phyloP scores from a whole-genome alignment of 2,888 invertebrate species.

The Pyrochroa serraticornis region DNA sequence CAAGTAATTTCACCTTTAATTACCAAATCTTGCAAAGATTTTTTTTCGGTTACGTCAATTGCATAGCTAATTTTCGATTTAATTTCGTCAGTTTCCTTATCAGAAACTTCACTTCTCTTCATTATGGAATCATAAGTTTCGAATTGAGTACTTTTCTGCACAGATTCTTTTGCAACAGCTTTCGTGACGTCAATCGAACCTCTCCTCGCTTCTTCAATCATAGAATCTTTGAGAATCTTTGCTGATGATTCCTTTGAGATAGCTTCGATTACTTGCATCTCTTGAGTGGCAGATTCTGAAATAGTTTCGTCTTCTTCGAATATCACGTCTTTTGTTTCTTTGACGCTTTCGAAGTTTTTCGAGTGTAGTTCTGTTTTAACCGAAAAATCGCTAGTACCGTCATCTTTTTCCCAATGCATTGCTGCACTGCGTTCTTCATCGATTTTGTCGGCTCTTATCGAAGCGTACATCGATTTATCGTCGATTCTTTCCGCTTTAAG shows the following conservation, averaged over 20 bases:
- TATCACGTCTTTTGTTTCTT: constrained; percentile 46
- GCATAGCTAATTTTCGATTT: constrained; percentile 15
- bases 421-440: constrained; percentile 46
- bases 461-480: constrained; percentile 52
- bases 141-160: constrained; percentile 29
- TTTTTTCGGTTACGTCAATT: constrained; percentile 12
- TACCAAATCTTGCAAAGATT: constrained; percentile 34
- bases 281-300: constrained; percentile 39
- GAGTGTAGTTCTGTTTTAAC: constrained; percentile 45
- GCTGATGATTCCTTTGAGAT: constrained; percentile 14
- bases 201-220: constrained; percentile 2
- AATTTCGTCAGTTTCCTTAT: not conserved
- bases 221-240: constrained; percentile 13
- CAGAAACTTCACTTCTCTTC: constrained; percentile 9
- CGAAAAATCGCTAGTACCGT: constrained; percentile 42
- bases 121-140: constrained; percentile 5
- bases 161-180: constrained; percentile 27
- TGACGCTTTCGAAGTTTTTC: constrained; percentile 44
- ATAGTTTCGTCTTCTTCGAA: constrained; percentile 49
- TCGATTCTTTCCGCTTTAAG: constrained; percentile 59
- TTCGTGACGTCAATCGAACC: constrained; percentile 15
- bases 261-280: constrained; percentile 39
- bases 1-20: constrained; percentile 37
- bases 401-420: constrained; percentile 40
- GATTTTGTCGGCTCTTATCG: constrained; percentile 46